Evolutionary conservation across 2,888 invertebrate genomes (phyloP).

Genomic region (Eupithecia centaureata): DNA sequence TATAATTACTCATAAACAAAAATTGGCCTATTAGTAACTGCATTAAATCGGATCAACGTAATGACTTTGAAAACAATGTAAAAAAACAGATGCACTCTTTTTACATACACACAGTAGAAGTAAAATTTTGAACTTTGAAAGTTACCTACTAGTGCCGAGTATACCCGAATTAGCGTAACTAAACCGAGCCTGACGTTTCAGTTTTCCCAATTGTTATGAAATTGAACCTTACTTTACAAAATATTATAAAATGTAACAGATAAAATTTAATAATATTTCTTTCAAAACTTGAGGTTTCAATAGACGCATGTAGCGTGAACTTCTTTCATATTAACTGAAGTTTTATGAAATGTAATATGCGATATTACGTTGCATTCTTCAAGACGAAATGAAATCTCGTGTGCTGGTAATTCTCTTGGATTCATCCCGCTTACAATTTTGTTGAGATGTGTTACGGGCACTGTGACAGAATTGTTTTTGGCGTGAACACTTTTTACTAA

Average conservation of each 20-base stretch:
- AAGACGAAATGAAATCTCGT: slow-evolving; percentile 30
- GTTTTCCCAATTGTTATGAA: too few relatives aligned
- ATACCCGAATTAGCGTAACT: too few relatives aligned
- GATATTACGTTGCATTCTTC: slow-evolving; percentile 35
- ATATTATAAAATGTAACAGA: not conserved
- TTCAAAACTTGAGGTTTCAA: slow-evolving; percentile 2
- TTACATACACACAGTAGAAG: too few relatives aligned
- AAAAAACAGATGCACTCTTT: too few relatives aligned
- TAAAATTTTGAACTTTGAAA: too few relatives aligned
- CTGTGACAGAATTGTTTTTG: not conserved
- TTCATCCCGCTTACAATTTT: slow-evolving; percentile 12
- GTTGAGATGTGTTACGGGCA: slow-evolving; percentile 8
- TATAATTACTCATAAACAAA: too few relatives aligned
- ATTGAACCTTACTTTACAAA: not conserved
- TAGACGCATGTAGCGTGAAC: slow-evolving; percentile 9
- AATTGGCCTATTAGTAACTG: too few relatives aligned
- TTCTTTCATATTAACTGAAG: slow-evolving; percentile 28
- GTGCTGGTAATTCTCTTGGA: slow-evolving; percentile 29
- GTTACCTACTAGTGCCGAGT: too few relatives aligned
- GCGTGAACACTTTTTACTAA: slow-evolving; percentile 5
- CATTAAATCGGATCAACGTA: too few relatives aligned
- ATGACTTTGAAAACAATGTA: too few relatives aligned
- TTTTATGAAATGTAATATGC: slow-evolving; percentile 24
- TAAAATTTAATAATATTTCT: slow-evolving; percentile 1
- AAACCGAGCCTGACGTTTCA: too few relatives aligned